A percentile compares a stretch with the other conserved stretches of the same genome.
These are phyloP conservation scores for Villa cingulata DNA, from an alignment of 2,888 invertebrate species.

Conservation along the genomic window DNA sequence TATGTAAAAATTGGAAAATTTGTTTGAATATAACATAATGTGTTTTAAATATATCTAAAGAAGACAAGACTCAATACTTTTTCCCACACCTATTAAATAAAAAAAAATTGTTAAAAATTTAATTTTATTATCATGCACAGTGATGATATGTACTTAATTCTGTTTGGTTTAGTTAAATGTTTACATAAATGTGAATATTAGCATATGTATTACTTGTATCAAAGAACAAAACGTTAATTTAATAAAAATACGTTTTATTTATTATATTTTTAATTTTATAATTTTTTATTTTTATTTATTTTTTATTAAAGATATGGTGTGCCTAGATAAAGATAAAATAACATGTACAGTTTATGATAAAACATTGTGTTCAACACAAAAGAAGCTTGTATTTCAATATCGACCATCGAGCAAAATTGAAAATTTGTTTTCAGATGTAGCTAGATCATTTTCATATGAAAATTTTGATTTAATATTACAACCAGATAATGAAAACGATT, in stretches of 20 bases:
- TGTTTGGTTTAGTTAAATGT: no score
- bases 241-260: no score
- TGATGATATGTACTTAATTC: no score
- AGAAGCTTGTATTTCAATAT: constrained; percentile 31
- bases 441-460: constrained; percentile 29
- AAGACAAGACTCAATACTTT: no score
- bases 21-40: no score
- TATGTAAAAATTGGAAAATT: no score
- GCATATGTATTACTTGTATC: no score
- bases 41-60: no score
- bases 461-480: constrained; percentile 29
- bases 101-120: no score
- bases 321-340: constrained; percentile 22
- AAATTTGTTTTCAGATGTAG: constrained; percentile 28
- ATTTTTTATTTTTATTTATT: constrained; percentile 32
- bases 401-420: constrained; percentile 28
- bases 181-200: background rate
- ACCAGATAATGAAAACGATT: constrained; percentile 16
- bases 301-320: constrained; percentile 38
- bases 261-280: background rate
- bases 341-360: constrained; percentile 32
- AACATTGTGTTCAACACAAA: constrained; percentile 30
- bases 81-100: no score
- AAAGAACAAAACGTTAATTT: no score
- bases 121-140: no score